Evolutionary conservation across 1,140 invertebrate genomes (phyloP).

Genomic region (Pygmarrhopalites habei): DNA sequence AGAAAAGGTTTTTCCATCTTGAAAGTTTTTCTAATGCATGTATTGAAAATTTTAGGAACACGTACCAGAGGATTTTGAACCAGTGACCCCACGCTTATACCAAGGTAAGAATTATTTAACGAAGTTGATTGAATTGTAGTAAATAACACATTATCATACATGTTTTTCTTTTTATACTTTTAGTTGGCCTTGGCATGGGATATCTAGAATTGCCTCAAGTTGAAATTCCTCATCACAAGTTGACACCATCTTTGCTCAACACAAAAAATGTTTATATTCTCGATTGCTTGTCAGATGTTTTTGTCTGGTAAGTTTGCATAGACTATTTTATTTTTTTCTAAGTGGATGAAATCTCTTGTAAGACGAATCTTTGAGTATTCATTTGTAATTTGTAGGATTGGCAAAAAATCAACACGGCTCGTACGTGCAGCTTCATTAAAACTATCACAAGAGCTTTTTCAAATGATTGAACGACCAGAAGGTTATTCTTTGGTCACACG

Average conservation of each 20-base stretch:
- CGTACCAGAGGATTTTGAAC: slow-evolving; percentile 68
- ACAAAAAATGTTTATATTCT: slow-evolving; percentile 96
- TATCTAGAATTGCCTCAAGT: slow-evolving; percentile 97
- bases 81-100: slow-evolving; percentile 75
- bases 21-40: no score
- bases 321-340: not conserved
- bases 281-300: slow-evolving; percentile 92
- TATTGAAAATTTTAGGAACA: slow-evolving; percentile 57
- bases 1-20: no score
- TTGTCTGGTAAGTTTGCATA: slow-evolving; percentile 75
- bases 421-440: slow-evolving; percentile 94
- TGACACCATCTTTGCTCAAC: slow-evolving; percentile 66
- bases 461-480: slow-evolving; percentile 78
- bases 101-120: no score
- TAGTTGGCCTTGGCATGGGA: slow-evolving; percentile 94
- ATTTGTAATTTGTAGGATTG: slow-evolving; percentile 63
- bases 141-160: no score
- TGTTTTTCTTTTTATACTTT: no score
- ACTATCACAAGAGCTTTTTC: slow-evolving; percentile 87
- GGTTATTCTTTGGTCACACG: slow-evolving; percentile 80
- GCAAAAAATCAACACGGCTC: slow-evolving; percentile 92
- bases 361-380: not conserved
- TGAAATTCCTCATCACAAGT: slow-evolving; percentile 68
- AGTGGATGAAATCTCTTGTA: not conserved
- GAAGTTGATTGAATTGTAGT: no score